A percentile compares a stretch with the other conserved stretches of the same genome.
Evolutionary conservation across 35 echinoderm and acorn worm species (phyloP).

Genomic region (Holothuria glaberrima): DNA sequence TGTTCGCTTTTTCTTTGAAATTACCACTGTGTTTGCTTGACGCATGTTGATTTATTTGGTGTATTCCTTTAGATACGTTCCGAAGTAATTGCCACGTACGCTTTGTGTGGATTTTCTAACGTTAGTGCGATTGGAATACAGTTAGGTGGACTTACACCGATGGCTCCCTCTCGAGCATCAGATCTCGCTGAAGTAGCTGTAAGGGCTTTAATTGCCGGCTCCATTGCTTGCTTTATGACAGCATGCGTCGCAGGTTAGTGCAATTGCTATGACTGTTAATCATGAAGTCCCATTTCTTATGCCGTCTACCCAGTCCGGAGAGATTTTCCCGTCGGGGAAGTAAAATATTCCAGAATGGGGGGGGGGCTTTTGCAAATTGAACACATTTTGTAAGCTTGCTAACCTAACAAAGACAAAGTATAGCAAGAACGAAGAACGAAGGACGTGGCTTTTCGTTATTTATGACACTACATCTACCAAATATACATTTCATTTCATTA

Average conservation of each 20-base stretch:
- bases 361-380: not conserved
- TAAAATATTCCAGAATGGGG: too few species aligned
- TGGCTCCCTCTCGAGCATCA: slow-evolving; percentile 26
- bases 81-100: slow-evolving; percentile 58
- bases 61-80: slow-evolving; percentile 31
- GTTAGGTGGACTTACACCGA: slow-evolving; percentile 56
- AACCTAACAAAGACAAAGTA: too few species aligned
- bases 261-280: not conserved
- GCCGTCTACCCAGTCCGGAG: not conserved
- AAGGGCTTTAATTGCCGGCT: slow-evolving; percentile 51
- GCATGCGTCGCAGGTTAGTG: slow-evolving; percentile 59
- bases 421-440: not conserved
- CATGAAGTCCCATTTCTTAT: not conserved
- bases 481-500: too few species aligned
- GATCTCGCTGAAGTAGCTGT: slow-evolving; percentile 52
- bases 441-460: too few species aligned
- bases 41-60: not conserved
- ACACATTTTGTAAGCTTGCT: too few species aligned
- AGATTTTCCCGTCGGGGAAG: not conserved
- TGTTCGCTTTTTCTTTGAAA: too few species aligned
- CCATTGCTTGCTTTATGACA: slow-evolving; percentile 62
- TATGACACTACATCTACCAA: too few species aligned
- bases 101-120: slow-evolving; percentile 60
- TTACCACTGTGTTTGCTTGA: too few species aligned
- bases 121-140: slow-evolving; percentile 48